Conservation (phyloP, 2,888 invertebrate genomes). For the Tholera decimalis region DNA sequence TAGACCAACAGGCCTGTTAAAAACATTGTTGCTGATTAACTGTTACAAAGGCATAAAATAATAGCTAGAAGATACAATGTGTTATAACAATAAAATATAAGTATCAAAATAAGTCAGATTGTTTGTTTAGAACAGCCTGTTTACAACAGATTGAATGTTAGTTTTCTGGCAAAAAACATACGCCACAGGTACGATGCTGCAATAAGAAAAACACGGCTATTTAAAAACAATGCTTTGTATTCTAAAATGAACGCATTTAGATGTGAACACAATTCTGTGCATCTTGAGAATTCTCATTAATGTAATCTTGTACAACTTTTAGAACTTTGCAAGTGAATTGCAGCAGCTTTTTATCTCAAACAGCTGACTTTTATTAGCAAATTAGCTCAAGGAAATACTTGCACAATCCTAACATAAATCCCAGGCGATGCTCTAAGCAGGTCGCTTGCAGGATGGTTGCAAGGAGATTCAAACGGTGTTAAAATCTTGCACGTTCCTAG, state of each 20-base stretch:
- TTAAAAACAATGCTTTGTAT: not conserved
- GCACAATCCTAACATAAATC: conserved; percentile 28
- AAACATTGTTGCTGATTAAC: no score
- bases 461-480: conserved; percentile 36
- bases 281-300: not conserved
- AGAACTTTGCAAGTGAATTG: not conserved
- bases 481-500: conserved; percentile 42
- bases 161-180: no score
- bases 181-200: not conserved
- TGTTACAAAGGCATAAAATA: no score
- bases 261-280: not conserved
- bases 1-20: no score
- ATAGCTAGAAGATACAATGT: no score
- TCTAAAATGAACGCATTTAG: not conserved
- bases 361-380: conserved; percentile 24
- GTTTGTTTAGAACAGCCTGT: no score
- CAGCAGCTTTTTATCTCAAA: conserved; percentile 9
- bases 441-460: conserved; percentile 7
- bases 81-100: no score
- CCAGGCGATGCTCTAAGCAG: conserved; percentile 38
- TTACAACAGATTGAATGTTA: no score
- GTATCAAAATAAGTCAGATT: no score
- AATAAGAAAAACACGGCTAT: not conserved
- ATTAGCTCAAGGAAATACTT: conserved; percentile 28
- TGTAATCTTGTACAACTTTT: not conserved